Evolutionary conservation across 1,140 invertebrate genomes (phyloP), one percentile per base, ranked within the genome.

Genomic region (Drosophila persimilis): DNA sequence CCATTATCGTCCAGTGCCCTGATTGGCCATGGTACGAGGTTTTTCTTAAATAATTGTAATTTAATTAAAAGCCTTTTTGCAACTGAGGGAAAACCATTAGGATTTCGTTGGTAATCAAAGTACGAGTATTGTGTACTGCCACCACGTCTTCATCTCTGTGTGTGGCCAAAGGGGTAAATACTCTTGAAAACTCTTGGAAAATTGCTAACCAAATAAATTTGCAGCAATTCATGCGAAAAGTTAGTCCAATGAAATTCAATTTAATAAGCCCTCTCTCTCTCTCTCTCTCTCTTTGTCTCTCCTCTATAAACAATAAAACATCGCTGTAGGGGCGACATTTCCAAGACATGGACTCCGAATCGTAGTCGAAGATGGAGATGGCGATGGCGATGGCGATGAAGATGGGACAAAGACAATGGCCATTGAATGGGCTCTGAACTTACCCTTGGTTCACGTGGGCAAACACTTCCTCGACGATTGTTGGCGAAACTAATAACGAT

Each of bases 401-500:
- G 43, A 7, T 13, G 6, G 35, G 31, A 43, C 35, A 53, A 60
- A 79, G 75, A 83, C 80, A 83, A 78, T 84, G 80, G 74, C 58
- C 80, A 74, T 50, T 53, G 55, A 62, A 53, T 57, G 63, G 47
- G 35, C 35, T 39, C 35, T 50, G 29, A 58, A 83, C 90, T 90
- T 90, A 91, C 90, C 90, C 90, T 65, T 75, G 72, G 54, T 77
- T 59, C 55, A 91, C 74, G 64, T 90, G 76, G 43, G 59, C 67
- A 63, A 77, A 73, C 55, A 91, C 77, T 80, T 90, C 77, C 77
- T 90, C 75, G 74, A 91, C 88, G 72, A 86, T 73, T 83, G 80
- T 85, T 89, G 86, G 86, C 70, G 90, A 79, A 85, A 91, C 80
- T 89, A 90, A 86, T 90, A 91, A 90, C 83, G 90, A 91, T 89